Conservation (phyloP, 2,797 vertebrate species). For the Yasuhikotakia modesta region DNA sequence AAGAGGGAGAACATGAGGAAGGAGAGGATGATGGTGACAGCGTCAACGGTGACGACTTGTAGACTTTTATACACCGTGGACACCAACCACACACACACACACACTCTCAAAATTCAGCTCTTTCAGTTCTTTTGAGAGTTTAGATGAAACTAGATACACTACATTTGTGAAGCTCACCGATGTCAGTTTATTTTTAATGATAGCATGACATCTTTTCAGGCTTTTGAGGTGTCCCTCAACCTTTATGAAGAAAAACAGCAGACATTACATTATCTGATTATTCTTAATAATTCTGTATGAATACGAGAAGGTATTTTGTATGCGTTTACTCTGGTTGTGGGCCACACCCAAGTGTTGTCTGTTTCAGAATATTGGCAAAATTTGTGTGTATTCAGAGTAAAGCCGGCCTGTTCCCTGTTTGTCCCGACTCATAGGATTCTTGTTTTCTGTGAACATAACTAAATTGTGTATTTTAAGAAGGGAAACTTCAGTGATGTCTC, state of each 20-base stretch:
- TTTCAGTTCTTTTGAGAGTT: slow-evolving; percentile 7
- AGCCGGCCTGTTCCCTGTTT: slow-evolving; percentile 17
- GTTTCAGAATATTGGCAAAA: not conserved
- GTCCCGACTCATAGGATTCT: slow-evolving; percentile 12
- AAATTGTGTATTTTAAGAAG: slow-evolving; percentile 41
- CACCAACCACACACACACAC: slow-evolving; percentile 42
- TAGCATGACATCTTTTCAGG: slow-evolving; percentile 42
- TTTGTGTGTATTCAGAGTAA: slow-evolving; percentile 6
- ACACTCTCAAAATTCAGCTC: slow-evolving; percentile 48
- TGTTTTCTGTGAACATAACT: slow-evolving; percentile 32
- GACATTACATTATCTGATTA: not conserved
- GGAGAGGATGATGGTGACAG: slow-evolving; percentile 88
- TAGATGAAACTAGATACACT: slow-evolving; percentile 2
- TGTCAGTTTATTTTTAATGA: slow-evolving; percentile 32
- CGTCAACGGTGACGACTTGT: slow-evolving; percentile 87
- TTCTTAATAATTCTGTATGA: not conserved
- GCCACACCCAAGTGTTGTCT: too few species aligned
- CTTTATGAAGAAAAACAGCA: slow-evolving; percentile 4
- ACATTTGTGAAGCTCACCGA: not conserved
- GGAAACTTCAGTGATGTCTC: not conserved
- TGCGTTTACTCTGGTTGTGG: not conserved
- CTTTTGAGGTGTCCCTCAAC: slow-evolving; percentile 37
- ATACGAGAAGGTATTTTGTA: slow-evolving; percentile 1
- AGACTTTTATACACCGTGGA: slow-evolving; percentile 58
- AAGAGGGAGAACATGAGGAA: slow-evolving; percentile 72